Conservation (phyloP, 2,888 invertebrate genomes). For the Oxystoma pomonae region DNA sequence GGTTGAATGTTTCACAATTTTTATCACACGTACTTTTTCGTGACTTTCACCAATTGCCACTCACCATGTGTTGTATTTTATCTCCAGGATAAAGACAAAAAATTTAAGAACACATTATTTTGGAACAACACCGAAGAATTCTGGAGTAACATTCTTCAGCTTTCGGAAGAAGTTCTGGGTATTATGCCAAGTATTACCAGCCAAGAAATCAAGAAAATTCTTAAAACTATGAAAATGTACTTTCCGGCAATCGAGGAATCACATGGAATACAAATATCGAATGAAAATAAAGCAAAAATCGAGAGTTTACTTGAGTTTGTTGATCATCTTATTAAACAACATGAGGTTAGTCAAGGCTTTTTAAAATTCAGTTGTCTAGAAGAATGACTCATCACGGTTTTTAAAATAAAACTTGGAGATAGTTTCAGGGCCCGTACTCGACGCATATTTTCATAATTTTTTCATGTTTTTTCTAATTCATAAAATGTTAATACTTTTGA, state of each 20-base stretch:
- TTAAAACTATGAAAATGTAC: conserved; percentile 9
- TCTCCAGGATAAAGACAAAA: conserved; percentile 9
- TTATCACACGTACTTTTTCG: too few species aligned
- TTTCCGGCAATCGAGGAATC: conserved; percentile 12
- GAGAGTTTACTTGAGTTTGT: conserved; percentile 8
- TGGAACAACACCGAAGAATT: conserved; percentile 18
- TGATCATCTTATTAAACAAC: conserved; percentile 9
- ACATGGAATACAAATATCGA: conserved; percentile 14
- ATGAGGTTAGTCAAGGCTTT: too few species aligned
- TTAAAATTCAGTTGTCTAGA: too few species aligned
- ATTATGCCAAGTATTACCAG: conserved; percentile 12
- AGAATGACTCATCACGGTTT: too few species aligned
- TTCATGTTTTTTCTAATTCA: too few species aligned
- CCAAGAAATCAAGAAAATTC: conserved; percentile 3
- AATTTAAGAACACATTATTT: conserved; percentile 9
- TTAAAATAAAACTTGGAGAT: too few species aligned
- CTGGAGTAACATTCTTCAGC: conserved; percentile 9
- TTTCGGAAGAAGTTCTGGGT: conserved; percentile 14
- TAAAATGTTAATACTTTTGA: too few species aligned
- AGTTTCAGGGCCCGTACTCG: too few species aligned
- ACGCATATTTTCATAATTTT: too few species aligned
- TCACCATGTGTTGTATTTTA: too few species aligned
- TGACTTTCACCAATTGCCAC: too few species aligned
- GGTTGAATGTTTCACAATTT: too few species aligned
- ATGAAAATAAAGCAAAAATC: conserved; percentile 14